Conservation (phyloP, 2,888 invertebrate genomes). For the Euproctis similis region DNA sequence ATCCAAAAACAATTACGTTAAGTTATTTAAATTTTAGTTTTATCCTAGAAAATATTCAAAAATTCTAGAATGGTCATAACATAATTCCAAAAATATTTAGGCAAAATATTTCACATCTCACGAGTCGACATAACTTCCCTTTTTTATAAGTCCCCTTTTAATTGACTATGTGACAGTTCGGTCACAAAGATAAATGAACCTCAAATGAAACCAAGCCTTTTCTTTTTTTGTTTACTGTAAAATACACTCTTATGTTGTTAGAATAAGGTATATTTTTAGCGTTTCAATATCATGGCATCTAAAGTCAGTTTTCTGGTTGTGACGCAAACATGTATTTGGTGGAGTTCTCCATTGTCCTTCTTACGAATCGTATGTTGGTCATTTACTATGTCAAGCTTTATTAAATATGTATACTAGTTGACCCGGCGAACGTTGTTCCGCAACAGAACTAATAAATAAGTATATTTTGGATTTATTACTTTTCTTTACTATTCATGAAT, state of each 20-base stretch:
- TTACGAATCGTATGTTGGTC: slow-evolving; percentile 20
- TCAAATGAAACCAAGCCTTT: slow-evolving; percentile 25
- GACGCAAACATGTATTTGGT: slow-evolving; percentile 43
- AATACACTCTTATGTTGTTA: slow-evolving; percentile 15
- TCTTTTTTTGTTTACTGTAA: slow-evolving; percentile 10
- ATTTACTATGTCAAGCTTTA: slow-evolving; percentile 15
- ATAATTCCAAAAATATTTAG: too few relatives aligned
- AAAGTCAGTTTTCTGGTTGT: slow-evolving; percentile 26
- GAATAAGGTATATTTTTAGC: slow-evolving; percentile 18
- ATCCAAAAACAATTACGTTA: too few relatives aligned
- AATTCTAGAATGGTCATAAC: too few relatives aligned
- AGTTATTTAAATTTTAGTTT: too few relatives aligned
- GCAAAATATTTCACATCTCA: too few relatives aligned
- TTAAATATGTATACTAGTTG: background rate
- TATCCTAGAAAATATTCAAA: too few relatives aligned
- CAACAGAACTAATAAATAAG: too few relatives aligned
- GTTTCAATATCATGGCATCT: slow-evolving; percentile 20
- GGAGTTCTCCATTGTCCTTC: slow-evolving; percentile 26
- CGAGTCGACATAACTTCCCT: slow-evolving; percentile 14
- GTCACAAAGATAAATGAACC: slow-evolving; percentile 32
- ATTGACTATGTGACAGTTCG: slow-evolving; percentile 28
- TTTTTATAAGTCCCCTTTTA: slow-evolving; percentile 22
- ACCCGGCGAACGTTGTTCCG: too few relatives aligned
- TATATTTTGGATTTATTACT: too few relatives aligned
- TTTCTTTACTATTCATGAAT: too few relatives aligned